phyloP scores from a whole-genome alignment of 1,140 invertebrate species.

The Whitmania pigra region DNA sequence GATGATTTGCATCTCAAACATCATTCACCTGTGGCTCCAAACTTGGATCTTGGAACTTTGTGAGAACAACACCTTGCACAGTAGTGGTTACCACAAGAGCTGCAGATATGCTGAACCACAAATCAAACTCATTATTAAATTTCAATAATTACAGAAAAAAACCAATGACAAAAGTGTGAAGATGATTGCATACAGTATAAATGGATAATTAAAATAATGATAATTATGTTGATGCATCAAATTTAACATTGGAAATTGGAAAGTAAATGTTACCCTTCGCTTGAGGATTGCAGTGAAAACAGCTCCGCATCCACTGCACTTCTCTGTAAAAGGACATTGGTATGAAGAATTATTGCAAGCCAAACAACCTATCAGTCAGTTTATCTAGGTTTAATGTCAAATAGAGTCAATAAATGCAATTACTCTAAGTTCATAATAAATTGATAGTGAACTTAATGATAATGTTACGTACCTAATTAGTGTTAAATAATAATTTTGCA shows the following conservation, averaged over 20 bases:
- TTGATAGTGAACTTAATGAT: not conserved
- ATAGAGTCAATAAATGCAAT: not conserved
- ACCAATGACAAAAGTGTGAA: not conserved
- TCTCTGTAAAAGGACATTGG: slow-evolving; percentile 5
- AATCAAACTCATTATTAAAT: not conserved
- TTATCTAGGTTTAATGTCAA: too few relatives aligned
- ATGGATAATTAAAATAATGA: not conserved
- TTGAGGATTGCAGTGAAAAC: slow-evolving; percentile 17
- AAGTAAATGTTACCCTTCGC: slow-evolving; percentile 18
- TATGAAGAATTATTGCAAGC: slow-evolving; percentile 6
- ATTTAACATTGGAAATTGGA: slow-evolving; percentile 7
- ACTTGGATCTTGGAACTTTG: slow-evolving; percentile 17
- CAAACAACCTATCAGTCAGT: not conserved
- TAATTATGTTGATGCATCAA: slow-evolving; percentile 3
- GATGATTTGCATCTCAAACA: too few relatives aligned
- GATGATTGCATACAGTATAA: too few relatives aligned
- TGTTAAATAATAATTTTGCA: not conserved
- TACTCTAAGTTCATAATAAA: too few relatives aligned
- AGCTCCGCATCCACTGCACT: slow-evolving; percentile 16
- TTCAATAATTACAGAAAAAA: not conserved
- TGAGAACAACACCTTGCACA: slow-evolving; percentile 18
- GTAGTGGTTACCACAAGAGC: slow-evolving; percentile 20
- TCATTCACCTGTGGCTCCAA: slow-evolving; percentile 19
- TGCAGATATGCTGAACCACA: slow-evolving; percentile 20
- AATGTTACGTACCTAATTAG: not conserved